Evolutionary conservation across 2,797 vertebrate species (phyloP).

Genomic region (Epinephelus awoara): DNA sequence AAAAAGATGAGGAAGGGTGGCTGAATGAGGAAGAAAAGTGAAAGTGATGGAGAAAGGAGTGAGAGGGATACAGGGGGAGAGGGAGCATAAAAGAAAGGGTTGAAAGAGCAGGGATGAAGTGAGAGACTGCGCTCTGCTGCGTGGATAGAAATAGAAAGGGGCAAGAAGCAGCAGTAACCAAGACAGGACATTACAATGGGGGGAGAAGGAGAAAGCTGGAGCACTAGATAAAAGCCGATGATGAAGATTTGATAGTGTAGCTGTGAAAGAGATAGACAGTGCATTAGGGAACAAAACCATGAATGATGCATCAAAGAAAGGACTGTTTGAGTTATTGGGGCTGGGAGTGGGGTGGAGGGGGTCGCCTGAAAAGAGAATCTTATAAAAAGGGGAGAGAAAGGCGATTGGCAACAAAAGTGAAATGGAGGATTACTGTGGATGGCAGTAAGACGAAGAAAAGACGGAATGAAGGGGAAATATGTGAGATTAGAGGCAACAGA

Average conservation of each 20-base stretch:
- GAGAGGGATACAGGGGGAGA: slow-evolving; percentile 34
- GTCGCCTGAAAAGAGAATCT: slow-evolving; percentile 65
- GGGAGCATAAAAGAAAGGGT: slow-evolving; percentile 49
- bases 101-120: slow-evolving; percentile 64
- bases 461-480: slow-evolving; percentile 44
- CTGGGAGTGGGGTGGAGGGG: slow-evolving; percentile 18
- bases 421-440: slow-evolving; percentile 45
- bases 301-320: slow-evolving; percentile 82
- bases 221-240: slow-evolving; percentile 77
- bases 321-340: slow-evolving; percentile 68
- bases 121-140: slow-evolving; percentile 55
- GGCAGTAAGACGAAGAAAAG: slow-evolving; percentile 45
- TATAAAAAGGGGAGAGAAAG: slow-evolving; percentile 40
- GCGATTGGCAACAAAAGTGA: slow-evolving; percentile 56
- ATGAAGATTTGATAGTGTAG: slow-evolving; percentile 80
- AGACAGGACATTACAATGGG: slow-evolving; percentile 54
- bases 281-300: slow-evolving; percentile 84
- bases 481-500: slow-evolving; percentile 47
- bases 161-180: slow-evolving; percentile 52
- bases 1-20: slow-evolving; percentile 28
- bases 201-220: slow-evolving; percentile 45
- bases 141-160: slow-evolving; percentile 66
- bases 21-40: slow-evolving; percentile 48
- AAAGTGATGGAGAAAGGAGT: slow-evolving; percentile 63
- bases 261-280: slow-evolving; percentile 74